phyloP scores from a whole-genome alignment of 2,797 vertebrate species.

The Macropus fuliginosus region DNA sequence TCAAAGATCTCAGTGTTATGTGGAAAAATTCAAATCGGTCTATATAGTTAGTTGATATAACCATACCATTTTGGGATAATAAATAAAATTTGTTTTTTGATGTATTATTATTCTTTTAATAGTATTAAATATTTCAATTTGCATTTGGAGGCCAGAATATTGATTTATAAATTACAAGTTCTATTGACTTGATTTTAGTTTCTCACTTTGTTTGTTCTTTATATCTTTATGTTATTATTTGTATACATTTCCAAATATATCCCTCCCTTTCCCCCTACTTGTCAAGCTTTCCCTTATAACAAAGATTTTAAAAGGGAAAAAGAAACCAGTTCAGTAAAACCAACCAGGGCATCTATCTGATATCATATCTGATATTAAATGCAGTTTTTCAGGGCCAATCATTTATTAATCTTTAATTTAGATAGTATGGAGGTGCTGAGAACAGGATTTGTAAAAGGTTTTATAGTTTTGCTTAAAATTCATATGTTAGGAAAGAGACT shows the following conservation, averaged over 20 bases:
- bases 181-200: neutral
- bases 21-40: neutral
- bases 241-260: neutral
- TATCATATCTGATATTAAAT: neutral
- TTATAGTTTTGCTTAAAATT: neutral
- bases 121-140: neutral
- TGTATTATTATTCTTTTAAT: neutral
- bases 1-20: neutral
- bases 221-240: neutral
- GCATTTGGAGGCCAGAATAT: neutral
- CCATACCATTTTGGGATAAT: neutral
- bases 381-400: neutral
- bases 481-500: neutral
- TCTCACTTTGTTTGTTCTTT: neutral
- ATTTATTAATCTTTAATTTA: neutral
- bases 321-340: neutral
- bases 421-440: neutral
- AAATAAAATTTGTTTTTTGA: neutral
- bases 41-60: neutral
- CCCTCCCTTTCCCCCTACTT: neutral
- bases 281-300: neutral
- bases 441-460: neutral
- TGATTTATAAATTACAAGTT: neutral
- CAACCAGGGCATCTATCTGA: neutral
- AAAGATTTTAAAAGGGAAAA: neutral